Base-by-base conservation (phyloP, 2,888 invertebrate species). In the Pemphredon lugubris region DNA sequence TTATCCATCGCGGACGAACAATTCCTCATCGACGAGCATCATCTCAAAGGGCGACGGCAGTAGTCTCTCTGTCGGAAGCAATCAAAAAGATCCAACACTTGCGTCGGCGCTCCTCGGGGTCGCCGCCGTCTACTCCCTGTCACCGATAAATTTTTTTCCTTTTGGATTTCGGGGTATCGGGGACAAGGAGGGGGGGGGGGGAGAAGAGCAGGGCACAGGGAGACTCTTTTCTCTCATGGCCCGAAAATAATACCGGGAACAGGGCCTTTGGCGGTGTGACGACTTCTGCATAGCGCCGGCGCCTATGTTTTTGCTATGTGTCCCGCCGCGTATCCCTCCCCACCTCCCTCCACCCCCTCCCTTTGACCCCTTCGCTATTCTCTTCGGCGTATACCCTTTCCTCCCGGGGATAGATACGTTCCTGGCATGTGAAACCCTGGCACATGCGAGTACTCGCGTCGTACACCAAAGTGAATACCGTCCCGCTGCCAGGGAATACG, bases 281-380 rank as follows among this genome's bases (percentile, higher is more conserved):
- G 57, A 67, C 79, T 68, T 69, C 80, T 73, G 80, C 83, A 82
- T 86, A 87, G 85, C 88, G 87, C 88, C 88, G 88, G 88, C 88
- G 88, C 88, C 88, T 86, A 74, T 76, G 82, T 84, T 87, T 87
- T 87, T 88, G 83, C 80, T 50, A 63, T 58, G 63, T 50, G 80
- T 73, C 79, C 75, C 78, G 73, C 72, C 61, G 58, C 64, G 54
- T 57, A 48, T 67, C 66, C 77, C 66, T 58, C 65, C 54, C 60
- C 34, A 47, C 50, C 53, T 26, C 34, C 5, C n/a, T n/a, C 37
- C 14, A n/a, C 44, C 11, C n/a, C 2, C 44, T 9, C 16, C 0
- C n/a, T 9, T 11, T 21, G 14, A 13, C 16, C 42, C 39, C 30
- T 13, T 39, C 2, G 30, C 51, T 32, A 13, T 32, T 32, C 20